These are phyloP conservation scores for Rostratula benghalensis DNA, from an alignment of 2,113 vertebrate species.

Conservation along the genomic window DNA sequence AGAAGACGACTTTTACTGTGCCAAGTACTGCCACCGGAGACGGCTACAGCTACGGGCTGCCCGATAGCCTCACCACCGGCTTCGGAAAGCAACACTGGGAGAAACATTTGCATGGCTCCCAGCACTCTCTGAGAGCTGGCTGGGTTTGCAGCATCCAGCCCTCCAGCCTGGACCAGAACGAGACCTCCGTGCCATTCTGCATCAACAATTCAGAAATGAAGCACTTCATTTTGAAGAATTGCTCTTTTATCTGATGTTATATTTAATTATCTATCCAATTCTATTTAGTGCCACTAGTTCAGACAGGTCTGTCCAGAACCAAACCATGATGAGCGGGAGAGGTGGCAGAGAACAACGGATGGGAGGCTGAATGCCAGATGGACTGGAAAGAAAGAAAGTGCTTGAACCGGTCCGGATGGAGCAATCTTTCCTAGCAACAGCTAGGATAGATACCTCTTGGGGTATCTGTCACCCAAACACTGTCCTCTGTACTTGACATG, in stretches of 20 bases:
- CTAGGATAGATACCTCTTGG: background rate
- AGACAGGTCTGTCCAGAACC: background rate
- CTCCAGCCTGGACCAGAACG: background rate
- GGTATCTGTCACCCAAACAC: background rate
- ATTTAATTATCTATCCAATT: background rate
- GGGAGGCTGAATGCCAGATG: background rate
- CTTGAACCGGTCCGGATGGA: background rate
- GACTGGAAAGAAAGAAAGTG: background rate
- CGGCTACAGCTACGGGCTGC: background rate
- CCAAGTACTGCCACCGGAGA: background rate
- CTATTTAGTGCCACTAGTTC: background rate
- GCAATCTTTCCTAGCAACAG: background rate
- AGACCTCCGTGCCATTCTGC: background rate
- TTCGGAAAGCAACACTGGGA: background rate
- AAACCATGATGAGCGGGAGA: background rate
- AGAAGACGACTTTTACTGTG: no score
- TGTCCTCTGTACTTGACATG: background rate
- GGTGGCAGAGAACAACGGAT: background rate
- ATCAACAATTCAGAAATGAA: background rate
- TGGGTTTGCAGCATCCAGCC: background rate
- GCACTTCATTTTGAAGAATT: fast-evolving
- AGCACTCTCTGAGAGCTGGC: background rate
- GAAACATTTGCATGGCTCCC: constrained; percentile 25
- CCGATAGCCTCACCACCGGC: background rate
- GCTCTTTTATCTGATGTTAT: background rate